Base-by-base conservation (phyloP, 2,888 invertebrate genomes). In the Luperina testacea region DNA sequence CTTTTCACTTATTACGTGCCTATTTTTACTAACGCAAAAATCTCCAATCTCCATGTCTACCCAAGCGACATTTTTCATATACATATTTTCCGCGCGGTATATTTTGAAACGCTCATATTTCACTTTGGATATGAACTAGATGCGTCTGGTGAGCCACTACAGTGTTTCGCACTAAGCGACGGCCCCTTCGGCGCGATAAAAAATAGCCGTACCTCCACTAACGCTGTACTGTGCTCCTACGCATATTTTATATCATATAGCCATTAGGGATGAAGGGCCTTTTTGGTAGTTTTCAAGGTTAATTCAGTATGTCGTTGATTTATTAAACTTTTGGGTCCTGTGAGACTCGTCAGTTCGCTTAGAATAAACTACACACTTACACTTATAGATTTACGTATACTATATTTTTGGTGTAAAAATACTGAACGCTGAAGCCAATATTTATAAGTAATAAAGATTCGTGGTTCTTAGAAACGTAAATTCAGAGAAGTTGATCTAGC, bases 71-170 rank as follows among this genome's bases (percentile, higher is more conserved):
- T 72, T 80, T 87, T 88, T 85, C 83, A 85, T 86, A 80, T 15
- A 68, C 48, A 65, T 87, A 90, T 88, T 86, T 89, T 87, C 45
- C 57, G 63, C 80, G 82, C 75, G 78, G 83, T 87, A 91, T 91
- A 88, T 90, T 88, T 87, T 85, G 87, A 84, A 88, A 83, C 78
- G 83, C 80, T 87, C 90, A 91, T 92, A 92, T 91, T 91, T 93
- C 90, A 92, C 82, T 83, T 78, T 82, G 80, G 81, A 91, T 90
- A 88, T 90, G 86, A 84, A 83, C 80, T 81, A 87, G 90, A 91
- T 88, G 91, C 91, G 91, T 83, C 87, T 87, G 73, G 89, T 88
- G 88, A 83, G 88, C 82, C 82, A 83, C 83, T 90, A 93, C 93
- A 92, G 84, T 88, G 90, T 90, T 92, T 89, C 90, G 91, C 88